Base-by-base conservation (phyloP, 2,888 invertebrate species). In the Torymus tubicola region DNA sequence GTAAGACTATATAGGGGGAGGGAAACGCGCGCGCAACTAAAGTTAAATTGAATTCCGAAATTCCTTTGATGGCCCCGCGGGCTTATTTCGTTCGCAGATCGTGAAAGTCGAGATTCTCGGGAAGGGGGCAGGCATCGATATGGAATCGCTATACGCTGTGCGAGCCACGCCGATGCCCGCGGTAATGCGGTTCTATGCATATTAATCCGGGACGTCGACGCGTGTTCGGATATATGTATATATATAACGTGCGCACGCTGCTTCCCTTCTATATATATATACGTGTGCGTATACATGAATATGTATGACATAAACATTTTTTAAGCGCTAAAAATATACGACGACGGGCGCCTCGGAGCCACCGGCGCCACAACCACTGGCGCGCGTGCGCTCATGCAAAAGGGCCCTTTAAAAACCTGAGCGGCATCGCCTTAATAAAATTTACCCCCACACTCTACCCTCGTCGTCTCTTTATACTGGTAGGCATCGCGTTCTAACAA, bases 131-230 rank as follows among this genome's bases (percentile, higher is more conserved):
- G 70, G 76, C 69, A 52, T 70, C 79, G 81, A 71, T 81, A 71
- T 81, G 80, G 80, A 82, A 83, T 83, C 79, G 84, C 75, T 71
- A 74, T 53, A 75, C 78, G 71, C 79, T 42, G n/a, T 8, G 42
- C 8, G 8, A 42, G 42, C 42, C 42, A n/a, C n/a, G 8, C 42
- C 42, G 42, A 42, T 42, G 42, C 82, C 78, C 78, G 78, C 80
- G 84, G 85, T 85, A 86, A 87, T 85, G 85, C 83, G 84, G 83
- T 86, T 85, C 86, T 86, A 88, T 89, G 89, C 88, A 89, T 88
- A 89, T 88, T 89, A 88, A 89, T 87, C 85, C 85, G 79, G 83
- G 84, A 85, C 85, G 21, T 0, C 63, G 78, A 11, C 2, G n/a
- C n/a, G n/a, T n/a, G 14, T n/a, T 53, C 24, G 2, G 53, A 12